Evolutionary conservation across 2,797 vertebrate genomes (phyloP), one percentile per base, ranked within the genome.

Genomic region (Halcyon chelicuti): DNA sequence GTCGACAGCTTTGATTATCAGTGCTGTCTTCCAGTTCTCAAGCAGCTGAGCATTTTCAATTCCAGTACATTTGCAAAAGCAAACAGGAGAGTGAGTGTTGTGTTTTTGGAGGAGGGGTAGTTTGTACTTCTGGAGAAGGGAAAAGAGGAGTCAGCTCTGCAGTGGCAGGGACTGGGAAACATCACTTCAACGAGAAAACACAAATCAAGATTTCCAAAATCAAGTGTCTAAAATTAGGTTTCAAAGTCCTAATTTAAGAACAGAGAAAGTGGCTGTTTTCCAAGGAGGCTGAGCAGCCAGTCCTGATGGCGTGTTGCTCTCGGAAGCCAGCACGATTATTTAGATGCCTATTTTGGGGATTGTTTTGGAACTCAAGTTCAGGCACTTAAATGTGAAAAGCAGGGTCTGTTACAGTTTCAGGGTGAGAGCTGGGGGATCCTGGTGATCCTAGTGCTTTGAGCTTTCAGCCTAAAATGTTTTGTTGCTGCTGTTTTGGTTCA

Each of bases 321-420:
- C 68, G 29, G 31, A 89, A 90, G 89, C 60, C 75, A 95, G 63
- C 52, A 40, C 4, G 5, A 62, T 95, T 90, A 73, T 94, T 95
- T 96, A 88, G 79, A 76, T 90, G 87, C 87, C 95, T 94, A 72
- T 93, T 95, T 94, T 68, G n/a, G 89, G 71, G 66, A n/a, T 55
- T 90, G 90, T 87, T 90, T 81, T 84, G 17, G 58, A 94, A 33
- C 58, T 60, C 31, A 4, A 14, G 17, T 92, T 94, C 58, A 91
- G 42, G 39, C 55, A 75, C 61, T 92, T 83, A 25, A 33, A 72
- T 86, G 51, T 68, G 31, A 86, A 92, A 86, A 62, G 33, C 37
- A 51, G 25, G 13, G 33, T 89, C 22, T 79, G 14, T 85, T 75
- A 54, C 61, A 28, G 49, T 51, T 75, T 78, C 47, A 35, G 21